phyloP scores from a whole-genome alignment of 2,797 vertebrate species.

The Thunnus albacares region DNA sequence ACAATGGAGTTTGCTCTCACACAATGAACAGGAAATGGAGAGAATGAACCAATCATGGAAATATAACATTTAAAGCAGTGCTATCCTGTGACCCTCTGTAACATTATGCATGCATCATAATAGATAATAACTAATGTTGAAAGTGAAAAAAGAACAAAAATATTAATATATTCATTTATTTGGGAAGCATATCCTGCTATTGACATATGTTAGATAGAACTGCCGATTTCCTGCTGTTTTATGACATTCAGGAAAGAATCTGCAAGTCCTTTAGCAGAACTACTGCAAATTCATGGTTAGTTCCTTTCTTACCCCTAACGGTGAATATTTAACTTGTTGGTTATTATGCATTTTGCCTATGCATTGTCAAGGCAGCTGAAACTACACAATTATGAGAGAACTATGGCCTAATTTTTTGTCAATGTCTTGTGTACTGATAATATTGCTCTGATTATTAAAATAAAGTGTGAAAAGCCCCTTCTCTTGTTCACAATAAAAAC shows the following conservation, averaged over 20 bases:
- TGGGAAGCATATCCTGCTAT: conserved; percentile 56
- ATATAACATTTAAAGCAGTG: conserved; percentile 84
- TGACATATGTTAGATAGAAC: conserved; percentile 71
- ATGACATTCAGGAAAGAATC: conserved; percentile 54
- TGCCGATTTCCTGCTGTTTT: conserved; percentile 69
- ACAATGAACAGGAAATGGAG: conserved; percentile 89
- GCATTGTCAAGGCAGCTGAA: conserved; percentile 3
- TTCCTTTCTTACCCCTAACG: conserved; percentile 25
- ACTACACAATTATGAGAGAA: conserved; percentile 8
- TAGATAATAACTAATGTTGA: conserved; percentile 74
- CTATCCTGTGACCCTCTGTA: conserved; percentile 70
- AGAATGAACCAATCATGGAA: conserved; percentile 87
- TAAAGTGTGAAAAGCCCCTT: conserved; percentile 5
- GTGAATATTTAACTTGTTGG: conserved; percentile 19
- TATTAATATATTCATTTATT: conserved; percentile 80
- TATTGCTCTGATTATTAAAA: conserved; percentile 8
- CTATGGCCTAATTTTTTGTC: conserved; percentile 17
- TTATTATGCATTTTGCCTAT: conserved; percentile 14
- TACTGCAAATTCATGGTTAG: conserved; percentile 56
- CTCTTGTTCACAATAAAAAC: neutral
- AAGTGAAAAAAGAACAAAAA: conserved; percentile 60
- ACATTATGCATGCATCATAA: conserved; percentile 78
- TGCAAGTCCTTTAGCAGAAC: conserved; percentile 46
- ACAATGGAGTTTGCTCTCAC: conserved; percentile 82
- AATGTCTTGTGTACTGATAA: conserved; percentile 8